A percentile compares a stretch with the other conserved stretches of the same genome.
These are phyloP conservation scores for Heliornis fulica DNA, from an alignment of 2,113 vertebrate species.

Conservation along the genomic window DNA sequence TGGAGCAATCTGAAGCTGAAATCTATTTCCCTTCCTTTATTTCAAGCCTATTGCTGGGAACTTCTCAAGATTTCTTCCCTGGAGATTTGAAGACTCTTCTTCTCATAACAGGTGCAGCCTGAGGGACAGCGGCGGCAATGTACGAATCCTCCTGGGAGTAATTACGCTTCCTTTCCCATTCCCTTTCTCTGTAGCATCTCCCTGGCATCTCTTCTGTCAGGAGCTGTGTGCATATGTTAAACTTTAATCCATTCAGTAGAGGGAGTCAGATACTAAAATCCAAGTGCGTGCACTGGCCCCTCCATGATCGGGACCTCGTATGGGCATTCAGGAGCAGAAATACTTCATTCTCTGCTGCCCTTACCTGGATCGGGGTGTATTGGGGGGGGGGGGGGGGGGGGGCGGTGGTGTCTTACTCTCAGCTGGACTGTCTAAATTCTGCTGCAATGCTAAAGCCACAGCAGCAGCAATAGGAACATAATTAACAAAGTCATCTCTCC, in stretches of 20 bases:
- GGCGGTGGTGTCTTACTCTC: background rate
- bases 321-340: background rate
- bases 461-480: background rate
- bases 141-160: background rate
- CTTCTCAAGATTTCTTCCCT: background rate
- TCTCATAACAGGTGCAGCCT: background rate
- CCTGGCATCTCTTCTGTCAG: background rate
- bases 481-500: background rate
- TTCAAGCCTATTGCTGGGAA: background rate
- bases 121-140: fast-evolving
- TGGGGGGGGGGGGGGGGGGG: too few relatives aligned
- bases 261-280: conserved; percentile 31
- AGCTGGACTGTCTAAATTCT: background rate
- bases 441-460: background rate
- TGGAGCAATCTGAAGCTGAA: background rate
- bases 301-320: background rate
- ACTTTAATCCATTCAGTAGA: conserved; percentile 22
- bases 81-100: background rate
- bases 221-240: background rate
- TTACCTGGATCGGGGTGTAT: fast-evolving
- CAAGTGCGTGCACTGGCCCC: background rate
- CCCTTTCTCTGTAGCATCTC: background rate
- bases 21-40: background rate
- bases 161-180: background rate
- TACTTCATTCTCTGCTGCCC: background rate